These are phyloP conservation scores for Puntigrus tetrazona DNA, from an alignment of 2,113 vertebrate genomes.

Conservation along the genomic window DNA sequence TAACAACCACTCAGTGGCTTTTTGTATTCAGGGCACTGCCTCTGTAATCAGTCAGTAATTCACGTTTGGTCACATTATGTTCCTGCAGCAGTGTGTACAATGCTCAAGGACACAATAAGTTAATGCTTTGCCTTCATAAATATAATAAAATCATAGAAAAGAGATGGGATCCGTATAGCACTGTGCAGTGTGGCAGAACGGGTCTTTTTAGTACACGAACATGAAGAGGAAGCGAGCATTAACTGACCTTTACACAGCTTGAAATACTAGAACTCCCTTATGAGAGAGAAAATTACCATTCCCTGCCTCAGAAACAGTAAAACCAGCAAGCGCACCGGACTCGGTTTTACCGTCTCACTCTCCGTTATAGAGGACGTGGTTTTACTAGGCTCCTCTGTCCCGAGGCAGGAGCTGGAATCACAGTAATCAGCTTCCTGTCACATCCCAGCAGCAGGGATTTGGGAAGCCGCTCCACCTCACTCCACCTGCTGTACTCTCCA, in stretches of 20 bases:
- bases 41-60: background rate
- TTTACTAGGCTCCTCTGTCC: constrained; percentile 5
- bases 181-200: background rate
- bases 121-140: background rate
- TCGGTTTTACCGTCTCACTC: background rate
- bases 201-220: background rate
- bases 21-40: background rate
- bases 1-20: background rate
- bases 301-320: constrained; percentile 8
- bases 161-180: background rate
- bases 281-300: background rate
- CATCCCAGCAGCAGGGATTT: constrained; percentile 27
- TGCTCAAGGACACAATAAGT: constrained; percentile 3
- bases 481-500: background rate
- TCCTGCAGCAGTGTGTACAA: background rate
- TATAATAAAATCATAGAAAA: background rate
- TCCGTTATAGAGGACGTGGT: background rate
- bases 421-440: constrained; percentile 14
- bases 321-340: background rate
- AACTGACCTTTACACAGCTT: constrained; percentile 12
- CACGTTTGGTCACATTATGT: background rate
- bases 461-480: background rate
- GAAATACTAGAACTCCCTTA: background rate
- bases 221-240: background rate
- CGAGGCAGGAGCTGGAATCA: background rate